Evolutionary conservation across 2,888 invertebrate species (phyloP), one percentile per base, ranked within the genome.

Genomic region (Helleia helle): DNA sequence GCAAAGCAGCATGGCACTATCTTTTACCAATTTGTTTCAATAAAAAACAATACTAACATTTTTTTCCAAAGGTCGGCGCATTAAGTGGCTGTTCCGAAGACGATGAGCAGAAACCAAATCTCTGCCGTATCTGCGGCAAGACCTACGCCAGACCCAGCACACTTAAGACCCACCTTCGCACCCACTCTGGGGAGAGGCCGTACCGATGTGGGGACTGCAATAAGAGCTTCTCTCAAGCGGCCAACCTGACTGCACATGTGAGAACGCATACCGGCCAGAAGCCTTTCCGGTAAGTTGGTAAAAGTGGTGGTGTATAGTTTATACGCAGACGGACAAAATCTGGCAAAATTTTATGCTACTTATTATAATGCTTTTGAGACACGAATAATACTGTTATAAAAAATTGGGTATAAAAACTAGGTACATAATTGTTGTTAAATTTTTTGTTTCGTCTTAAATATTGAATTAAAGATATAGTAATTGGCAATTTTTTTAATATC

Each of bases 211-310:
- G 93, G 37, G 96, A 96, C 62, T 98, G 97, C 81, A 94, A 94
- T 71, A 98, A 98, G 75, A 96, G 96, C 52, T 98, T 98, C 81
- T 96, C 96, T 36, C 99, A 99, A 80, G 99, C 99, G 30, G 99
- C 99, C 49, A 99, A 99, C 81, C 84, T 99, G 53, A 99, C 98
- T 5, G 99, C 99, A 7, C 99, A 99, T 73, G 94, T 97, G 11
- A 87, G 96, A 54, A 96, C 96, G 3, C 99, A 99, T 76, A 94
- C 94, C 45, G 99, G 99, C 1, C 99, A 99, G 81, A 99, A 99
- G 68, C 99, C 99, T 28, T 99, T 99, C 70, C 71, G 86, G 86
- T 86, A 57, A 47, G 52, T 39, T 8, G 3, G 4, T 27, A 1
- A 26, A 22, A n/a, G n/a, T n/a, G n/a, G 18, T 18, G 18, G 18